phyloP scores from a whole-genome alignment of 2,888 invertebrate species.

The Trissonchulus latispiculum region DNA sequence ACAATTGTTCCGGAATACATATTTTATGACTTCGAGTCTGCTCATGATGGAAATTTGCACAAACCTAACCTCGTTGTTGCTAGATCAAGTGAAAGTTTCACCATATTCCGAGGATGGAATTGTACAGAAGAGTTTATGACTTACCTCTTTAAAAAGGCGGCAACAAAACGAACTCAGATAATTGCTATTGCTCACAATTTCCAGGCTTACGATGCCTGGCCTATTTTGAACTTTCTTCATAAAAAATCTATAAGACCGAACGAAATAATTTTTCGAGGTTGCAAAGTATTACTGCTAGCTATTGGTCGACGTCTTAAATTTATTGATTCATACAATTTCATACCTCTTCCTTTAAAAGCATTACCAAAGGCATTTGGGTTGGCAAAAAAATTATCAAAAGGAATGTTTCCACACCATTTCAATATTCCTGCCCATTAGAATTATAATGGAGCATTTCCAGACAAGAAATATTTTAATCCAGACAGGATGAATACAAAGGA shows the following conservation, averaged over 20 bases:
- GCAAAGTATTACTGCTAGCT: constrained; percentile 18
- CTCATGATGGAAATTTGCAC: not conserved
- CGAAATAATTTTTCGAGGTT: constrained; percentile 11
- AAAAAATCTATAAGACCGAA: constrained; percentile 8
- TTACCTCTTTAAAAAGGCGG: not conserved
- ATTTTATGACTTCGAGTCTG: not conserved
- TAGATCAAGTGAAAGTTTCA: not conserved
- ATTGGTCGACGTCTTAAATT: constrained; percentile 13
- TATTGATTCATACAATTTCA: constrained; percentile 19
- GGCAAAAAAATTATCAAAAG: constrained; percentile 2
- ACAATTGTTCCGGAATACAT: not conserved
- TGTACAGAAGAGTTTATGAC: not conserved
- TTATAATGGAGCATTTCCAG: not conserved
- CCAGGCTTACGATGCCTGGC: constrained; percentile 22
- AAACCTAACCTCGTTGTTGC: not conserved
- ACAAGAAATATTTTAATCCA: constrained; percentile 17
- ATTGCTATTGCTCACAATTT: constrained; percentile 24
- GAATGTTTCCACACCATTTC: constrained; percentile 21
- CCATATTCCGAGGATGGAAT: not conserved
- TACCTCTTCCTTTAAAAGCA: constrained; percentile 17
- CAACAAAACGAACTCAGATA: not conserved
- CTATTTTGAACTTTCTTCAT: constrained; percentile 18
- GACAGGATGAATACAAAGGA: not conserved
- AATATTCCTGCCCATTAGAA: constrained; percentile 18
- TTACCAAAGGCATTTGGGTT: constrained; percentile 21